Conservation (phyloP, 1,140 invertebrate species). For the Drosophila sucinea region DNA sequence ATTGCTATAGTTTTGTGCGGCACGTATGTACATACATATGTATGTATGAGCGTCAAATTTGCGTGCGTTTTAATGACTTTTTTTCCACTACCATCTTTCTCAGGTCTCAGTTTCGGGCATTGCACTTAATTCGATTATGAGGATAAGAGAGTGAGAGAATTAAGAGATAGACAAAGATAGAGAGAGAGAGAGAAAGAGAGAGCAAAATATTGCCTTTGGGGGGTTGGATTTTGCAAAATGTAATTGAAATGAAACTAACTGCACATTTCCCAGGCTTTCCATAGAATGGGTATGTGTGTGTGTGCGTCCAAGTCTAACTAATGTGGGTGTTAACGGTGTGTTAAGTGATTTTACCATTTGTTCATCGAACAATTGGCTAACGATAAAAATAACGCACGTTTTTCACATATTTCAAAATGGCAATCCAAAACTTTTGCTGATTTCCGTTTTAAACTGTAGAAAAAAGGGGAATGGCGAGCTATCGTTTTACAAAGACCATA, state of each 20-base stretch:
- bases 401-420: conserved; percentile 75
- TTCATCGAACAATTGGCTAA: conserved; percentile 69
- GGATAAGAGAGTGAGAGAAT: conserved; percentile 25
- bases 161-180: neutral
- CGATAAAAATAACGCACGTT: conserved; percentile 80
- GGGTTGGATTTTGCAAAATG: conserved; percentile 46
- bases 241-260: conserved; percentile 67
- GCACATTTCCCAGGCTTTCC: conserved; percentile 38
- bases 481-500: neutral
- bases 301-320: conserved; percentile 76
- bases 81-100: conserved; percentile 26
- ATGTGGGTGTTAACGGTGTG: conserved; percentile 81
- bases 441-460: conserved; percentile 20
- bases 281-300: conserved; percentile 23
- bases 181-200: neutral
- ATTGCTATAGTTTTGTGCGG: conserved; percentile 43
- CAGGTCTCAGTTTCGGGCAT: conserved; percentile 35
- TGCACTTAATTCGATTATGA: conserved; percentile 82
- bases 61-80: conserved; percentile 81
- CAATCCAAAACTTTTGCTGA: conserved; percentile 18
- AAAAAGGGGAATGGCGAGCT: neutral
- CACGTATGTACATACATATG: conserved; percentile 10
- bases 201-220: neutral
- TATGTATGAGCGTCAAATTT: conserved; percentile 70
- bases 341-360: conserved; percentile 78